Conservation (phyloP, 2,797 vertebrate species). For the Lagocephalus sceleratus region DNA sequence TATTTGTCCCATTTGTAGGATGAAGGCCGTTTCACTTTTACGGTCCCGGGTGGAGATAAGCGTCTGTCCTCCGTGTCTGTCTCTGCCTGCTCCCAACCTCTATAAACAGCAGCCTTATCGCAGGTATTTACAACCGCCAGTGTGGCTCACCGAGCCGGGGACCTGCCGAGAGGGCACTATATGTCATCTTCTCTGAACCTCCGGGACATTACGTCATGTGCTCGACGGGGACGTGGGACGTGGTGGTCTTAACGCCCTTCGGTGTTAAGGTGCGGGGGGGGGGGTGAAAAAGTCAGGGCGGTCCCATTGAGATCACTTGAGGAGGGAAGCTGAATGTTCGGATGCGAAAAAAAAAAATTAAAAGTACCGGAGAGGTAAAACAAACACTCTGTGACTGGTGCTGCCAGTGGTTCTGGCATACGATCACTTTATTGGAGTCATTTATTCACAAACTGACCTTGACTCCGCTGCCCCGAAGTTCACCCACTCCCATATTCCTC, state of each 20-base stretch:
- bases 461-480: slow-evolving; percentile 41
- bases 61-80: slow-evolving; percentile 73
- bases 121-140: slow-evolving; percentile 63
- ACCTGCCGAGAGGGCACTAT: slow-evolving; percentile 33
- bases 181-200: slow-evolving; percentile 33
- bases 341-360: background rate
- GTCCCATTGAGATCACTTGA: background rate
- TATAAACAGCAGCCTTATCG: slow-evolving; percentile 75
- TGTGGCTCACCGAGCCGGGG: slow-evolving; percentile 28
- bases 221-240: slow-evolving; percentile 10
- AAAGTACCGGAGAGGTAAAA: slow-evolving; percentile 29
- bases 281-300: too few species aligned
- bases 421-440: slow-evolving; percentile 65
- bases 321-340: background rate
- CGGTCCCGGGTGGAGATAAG: slow-evolving; percentile 63
- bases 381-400: slow-evolving; percentile 59
- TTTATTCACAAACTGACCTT: slow-evolving; percentile 64
- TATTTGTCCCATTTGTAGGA: slow-evolving; percentile 39
- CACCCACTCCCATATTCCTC: slow-evolving; percentile 8
- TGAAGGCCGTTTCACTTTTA: slow-evolving; percentile 61
- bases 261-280: too few species aligned
- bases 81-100: slow-evolving; percentile 73
- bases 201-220: background rate
- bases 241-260: background rate
- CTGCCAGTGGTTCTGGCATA: slow-evolving; percentile 59